These are phyloP conservation scores for Stigmatopora argus DNA, from an alignment of 2,113 vertebrate genomes.

Conservation along the genomic window DNA sequence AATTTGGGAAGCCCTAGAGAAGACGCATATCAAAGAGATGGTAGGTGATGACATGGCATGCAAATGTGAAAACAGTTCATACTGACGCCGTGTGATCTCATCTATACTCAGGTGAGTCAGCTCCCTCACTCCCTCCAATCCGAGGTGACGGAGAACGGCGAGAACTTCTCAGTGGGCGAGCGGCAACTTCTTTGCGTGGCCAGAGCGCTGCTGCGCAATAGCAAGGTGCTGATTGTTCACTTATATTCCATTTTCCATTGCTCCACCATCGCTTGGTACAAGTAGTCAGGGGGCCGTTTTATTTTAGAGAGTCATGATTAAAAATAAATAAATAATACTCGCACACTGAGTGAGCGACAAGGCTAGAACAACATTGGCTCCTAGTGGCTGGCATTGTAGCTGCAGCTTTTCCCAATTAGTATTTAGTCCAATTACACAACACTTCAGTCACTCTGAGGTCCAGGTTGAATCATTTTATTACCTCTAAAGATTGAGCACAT, in stretches of 20 bases:
- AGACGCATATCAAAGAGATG: conserved; percentile 73
- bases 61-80: background rate
- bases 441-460: too few relatives aligned
- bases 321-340: background rate
- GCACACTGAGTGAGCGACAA: background rate
- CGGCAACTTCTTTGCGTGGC: conserved; percentile 76
- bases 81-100: conserved; percentile 10
- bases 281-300: background rate
- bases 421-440: too few relatives aligned
- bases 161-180: conserved; percentile 79
- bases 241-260: conserved; percentile 19
- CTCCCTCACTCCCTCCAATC: conserved; percentile 70
- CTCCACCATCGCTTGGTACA: conserved; percentile 1
- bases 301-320: background rate
- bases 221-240: conserved; percentile 67
- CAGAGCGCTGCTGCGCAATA: conserved; percentile 74
- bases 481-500: background rate
- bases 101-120: conserved; percentile 62
- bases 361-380: conserved; percentile 56
- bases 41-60: conserved; percentile 44
- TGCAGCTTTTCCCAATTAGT: background rate
- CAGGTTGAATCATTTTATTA: too few relatives aligned
- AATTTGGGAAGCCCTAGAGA: conserved; percentile 76
- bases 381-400: conserved; percentile 38
- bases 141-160: conserved; percentile 75